Evolutionary conservation across 2,797 vertebrate species (phyloP).

Genomic region (Myotis daubentonii): DNA sequence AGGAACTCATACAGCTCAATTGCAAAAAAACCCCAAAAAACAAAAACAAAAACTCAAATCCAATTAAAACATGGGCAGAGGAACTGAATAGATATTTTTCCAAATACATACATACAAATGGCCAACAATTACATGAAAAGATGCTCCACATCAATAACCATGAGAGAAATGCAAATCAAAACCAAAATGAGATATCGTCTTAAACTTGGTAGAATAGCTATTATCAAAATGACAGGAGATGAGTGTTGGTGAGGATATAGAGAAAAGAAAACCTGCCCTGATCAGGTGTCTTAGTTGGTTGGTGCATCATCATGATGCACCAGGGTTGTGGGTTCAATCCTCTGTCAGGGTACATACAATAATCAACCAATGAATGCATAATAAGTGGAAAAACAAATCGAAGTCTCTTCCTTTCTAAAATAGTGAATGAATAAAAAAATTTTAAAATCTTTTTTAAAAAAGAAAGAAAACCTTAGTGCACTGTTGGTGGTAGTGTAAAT

Average conservation of each 20-base stretch:
- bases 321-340: background rate
- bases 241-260: background rate
- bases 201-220: background rate
- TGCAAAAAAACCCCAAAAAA: background rate
- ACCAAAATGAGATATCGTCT: background rate
- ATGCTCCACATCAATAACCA: background rate
- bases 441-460: background rate
- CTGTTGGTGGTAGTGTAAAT: background rate
- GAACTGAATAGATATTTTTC: background rate
- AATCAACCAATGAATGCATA: background rate
- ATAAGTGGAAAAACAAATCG: background rate
- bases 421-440: background rate
- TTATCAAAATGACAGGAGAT: background rate
- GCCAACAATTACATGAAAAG: background rate
- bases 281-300: background rate
- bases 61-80: background rate
- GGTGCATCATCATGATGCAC: background rate
- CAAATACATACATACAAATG: background rate
- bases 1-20: background rate
- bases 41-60: background rate
- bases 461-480: background rate
- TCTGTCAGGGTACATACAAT: background rate
- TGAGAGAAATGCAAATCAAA: constrained; percentile 22
- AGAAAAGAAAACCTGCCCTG: background rate
- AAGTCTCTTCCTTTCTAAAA: background rate